Percentiles rank a stretch among this genome's conserved stretches.
These are phyloP conservation scores for Chionis minor DNA, from an alignment of 2,113 vertebrate genomes.

Conservation along the genomic window DNA sequence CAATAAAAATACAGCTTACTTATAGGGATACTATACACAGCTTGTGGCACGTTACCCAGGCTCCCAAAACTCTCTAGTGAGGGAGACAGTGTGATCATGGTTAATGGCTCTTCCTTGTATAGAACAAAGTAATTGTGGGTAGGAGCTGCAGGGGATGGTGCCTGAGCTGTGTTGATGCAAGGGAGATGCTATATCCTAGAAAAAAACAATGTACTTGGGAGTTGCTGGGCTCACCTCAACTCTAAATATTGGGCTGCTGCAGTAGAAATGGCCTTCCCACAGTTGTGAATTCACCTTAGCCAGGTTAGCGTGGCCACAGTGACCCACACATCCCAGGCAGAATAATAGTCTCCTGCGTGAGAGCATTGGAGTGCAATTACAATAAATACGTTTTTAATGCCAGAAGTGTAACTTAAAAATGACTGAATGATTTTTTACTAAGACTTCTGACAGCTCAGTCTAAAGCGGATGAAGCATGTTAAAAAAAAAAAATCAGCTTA, in stretches of 20 bases:
- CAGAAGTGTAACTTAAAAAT: neutral
- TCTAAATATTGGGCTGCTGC: neutral
- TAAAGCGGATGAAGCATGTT: neutral
- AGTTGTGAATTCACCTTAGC: neutral
- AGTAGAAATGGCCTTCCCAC: neutral
- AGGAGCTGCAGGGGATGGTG: neutral
- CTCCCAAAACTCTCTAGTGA: neutral
- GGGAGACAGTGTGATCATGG: accelerated
- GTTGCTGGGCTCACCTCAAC: neutral
- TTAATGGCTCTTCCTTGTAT: neutral
- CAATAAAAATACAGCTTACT: neutral
- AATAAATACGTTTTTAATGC: neutral
- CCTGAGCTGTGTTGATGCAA: neutral
- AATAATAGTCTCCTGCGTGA: accelerated
- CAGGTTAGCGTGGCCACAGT: neutral
- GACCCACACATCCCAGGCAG: neutral
- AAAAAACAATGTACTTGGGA: neutral
- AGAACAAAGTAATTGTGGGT: neutral
- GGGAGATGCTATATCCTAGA: accelerated
- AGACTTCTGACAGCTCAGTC: neutral
- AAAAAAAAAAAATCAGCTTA: neutral
- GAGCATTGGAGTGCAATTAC: neutral
- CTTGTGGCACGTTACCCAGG: neutral
- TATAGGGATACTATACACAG: accelerated
- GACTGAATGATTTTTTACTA: neutral